These are phyloP conservation scores for Molanna angustata DNA, from an alignment of 2,888 invertebrate genomes.

Conservation along the genomic window DNA sequence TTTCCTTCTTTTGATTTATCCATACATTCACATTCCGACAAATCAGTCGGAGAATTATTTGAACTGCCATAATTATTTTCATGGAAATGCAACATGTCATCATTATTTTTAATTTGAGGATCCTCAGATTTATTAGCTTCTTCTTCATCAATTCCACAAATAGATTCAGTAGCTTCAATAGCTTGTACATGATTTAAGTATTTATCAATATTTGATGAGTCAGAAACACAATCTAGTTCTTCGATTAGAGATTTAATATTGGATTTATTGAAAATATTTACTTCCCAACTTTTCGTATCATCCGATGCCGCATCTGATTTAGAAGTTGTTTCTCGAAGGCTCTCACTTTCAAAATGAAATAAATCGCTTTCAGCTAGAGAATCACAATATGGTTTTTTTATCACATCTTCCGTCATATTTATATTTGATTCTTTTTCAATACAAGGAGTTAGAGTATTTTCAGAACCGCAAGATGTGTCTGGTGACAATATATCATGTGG, in stretches of 20 bases:
- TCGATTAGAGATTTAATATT: conserved; percentile 38
- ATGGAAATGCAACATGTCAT: conserved; percentile 18
- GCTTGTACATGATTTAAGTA: conserved; percentile 48
- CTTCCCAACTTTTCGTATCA: conserved; percentile 21
- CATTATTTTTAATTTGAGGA: conserved; percentile 14
- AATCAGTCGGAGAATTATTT: conserved; percentile 14
- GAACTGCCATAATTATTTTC: conserved; percentile 18
- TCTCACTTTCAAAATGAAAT: conserved; percentile 71
- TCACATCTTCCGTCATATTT: conserved; percentile 34
- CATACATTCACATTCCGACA: not conserved
- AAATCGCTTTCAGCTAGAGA: conserved; percentile 55
- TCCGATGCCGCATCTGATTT: conserved; percentile 7
- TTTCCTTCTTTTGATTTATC: conserved; percentile 36
- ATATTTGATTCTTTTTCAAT: conserved; percentile 40
- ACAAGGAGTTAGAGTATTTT: conserved; percentile 47
- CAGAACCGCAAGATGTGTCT: conserved; percentile 53
- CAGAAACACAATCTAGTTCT: conserved; percentile 24
- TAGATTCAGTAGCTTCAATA: conserved; percentile 53
- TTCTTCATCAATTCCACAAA: conserved; percentile 35
- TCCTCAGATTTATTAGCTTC: conserved; percentile 34
- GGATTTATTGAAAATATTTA: conserved; percentile 23
- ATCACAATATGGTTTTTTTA: conserved; percentile 15
- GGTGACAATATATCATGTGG: conserved; percentile 50
- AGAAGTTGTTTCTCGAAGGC: conserved; percentile 35
- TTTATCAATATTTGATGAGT: conserved; percentile 44